phyloP scores from a whole-genome alignment of 2,888 invertebrate species.

The Gisinianus flammeolus region DNA sequence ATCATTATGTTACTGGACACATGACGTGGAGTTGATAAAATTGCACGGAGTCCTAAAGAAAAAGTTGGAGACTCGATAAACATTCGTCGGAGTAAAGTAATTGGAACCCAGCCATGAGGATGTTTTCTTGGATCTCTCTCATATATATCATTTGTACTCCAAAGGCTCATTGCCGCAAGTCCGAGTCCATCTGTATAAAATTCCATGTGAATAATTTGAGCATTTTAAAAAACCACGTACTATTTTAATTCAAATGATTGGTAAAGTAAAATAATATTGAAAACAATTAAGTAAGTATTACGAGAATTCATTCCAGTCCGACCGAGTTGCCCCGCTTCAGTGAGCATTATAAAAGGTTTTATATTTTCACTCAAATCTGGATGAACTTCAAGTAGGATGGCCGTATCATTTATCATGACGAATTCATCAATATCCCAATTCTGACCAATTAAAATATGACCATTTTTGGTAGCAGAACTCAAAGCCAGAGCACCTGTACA shows the following conservation, averaged over 20 bases:
- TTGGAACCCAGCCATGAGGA: slow-evolving; percentile 46
- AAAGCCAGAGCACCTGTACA: slow-evolving; percentile 50
- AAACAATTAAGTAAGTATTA: too few species aligned
- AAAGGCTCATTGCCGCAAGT: slow-evolving; percentile 45
- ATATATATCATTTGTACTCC: slow-evolving; percentile 42
- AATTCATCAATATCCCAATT: slow-evolving; percentile 49
- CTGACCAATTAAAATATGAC: slow-evolving; percentile 46
- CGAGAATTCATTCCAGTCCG: slow-evolving; percentile 47
- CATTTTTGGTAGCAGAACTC: slow-evolving; percentile 43
- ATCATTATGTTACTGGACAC: slow-evolving; percentile 44
- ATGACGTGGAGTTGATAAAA: slow-evolving; percentile 44
- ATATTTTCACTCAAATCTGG: slow-evolving; percentile 50
- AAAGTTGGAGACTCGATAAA: slow-evolving; percentile 49
- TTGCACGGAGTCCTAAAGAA: slow-evolving; percentile 43
- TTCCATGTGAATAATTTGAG: too few species aligned
- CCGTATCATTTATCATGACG: slow-evolving; percentile 45
- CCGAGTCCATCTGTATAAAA: slow-evolving; percentile 44
- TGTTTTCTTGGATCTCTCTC: slow-evolving; percentile 8
- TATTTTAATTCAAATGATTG: too few species aligned
- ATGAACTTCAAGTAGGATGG: slow-evolving; percentile 49
- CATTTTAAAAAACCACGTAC: too few species aligned
- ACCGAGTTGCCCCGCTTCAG: slow-evolving; percentile 50
- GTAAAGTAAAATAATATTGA: too few species aligned
- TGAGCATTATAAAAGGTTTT: slow-evolving; percentile 46
- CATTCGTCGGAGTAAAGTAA: slow-evolving; percentile 45